Evolutionary conservation across 2,113 vertebrate genomes (phyloP).

Genomic region (Prochilodus magdalenae): DNA sequence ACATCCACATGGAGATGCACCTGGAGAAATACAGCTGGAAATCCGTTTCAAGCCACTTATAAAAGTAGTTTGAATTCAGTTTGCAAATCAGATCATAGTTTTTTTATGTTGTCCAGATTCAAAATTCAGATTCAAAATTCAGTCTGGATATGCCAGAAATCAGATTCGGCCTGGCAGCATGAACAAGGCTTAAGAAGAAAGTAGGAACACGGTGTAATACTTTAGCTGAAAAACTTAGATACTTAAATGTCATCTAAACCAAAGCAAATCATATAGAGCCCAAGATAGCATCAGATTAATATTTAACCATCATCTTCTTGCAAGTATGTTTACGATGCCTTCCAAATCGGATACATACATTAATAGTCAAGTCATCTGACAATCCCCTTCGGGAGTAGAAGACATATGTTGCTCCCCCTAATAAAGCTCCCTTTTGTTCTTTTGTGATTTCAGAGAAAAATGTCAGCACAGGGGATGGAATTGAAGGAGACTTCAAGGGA

Average conservation of each 20-base stretch:
- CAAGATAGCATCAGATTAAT: neutral
- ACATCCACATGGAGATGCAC: too few relatives aligned
- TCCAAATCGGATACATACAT: neutral
- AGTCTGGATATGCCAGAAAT: too few relatives aligned
- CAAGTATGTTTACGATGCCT: neutral
- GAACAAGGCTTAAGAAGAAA: too few relatives aligned
- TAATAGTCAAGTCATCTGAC: neutral
- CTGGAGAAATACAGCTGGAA: too few relatives aligned
- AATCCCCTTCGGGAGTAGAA: neutral
- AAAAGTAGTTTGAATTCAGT: too few relatives aligned
- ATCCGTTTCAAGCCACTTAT: too few relatives aligned
- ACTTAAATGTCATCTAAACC: neutral
- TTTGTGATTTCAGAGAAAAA: constrained; percentile 26
- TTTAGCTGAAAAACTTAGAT: neutral
- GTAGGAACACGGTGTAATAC: too few relatives aligned
- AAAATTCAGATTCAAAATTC: too few relatives aligned
- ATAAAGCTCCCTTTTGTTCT: constrained; percentile 28
- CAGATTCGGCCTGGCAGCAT: too few relatives aligned
- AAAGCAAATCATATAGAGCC: neutral
- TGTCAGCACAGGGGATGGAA: constrained; percentile 20
- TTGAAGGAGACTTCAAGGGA: constrained; percentile 34
- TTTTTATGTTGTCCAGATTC: too few relatives aligned
- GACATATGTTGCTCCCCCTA: neutral
- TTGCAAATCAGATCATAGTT: too few relatives aligned
- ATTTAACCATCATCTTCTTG: neutral